A percentile compares a stretch with the other conserved stretches of the same genome.
phyloP scores from a whole-genome alignment of 2,888 invertebrate genomes.

The Pachymerium ferrugineum region DNA sequence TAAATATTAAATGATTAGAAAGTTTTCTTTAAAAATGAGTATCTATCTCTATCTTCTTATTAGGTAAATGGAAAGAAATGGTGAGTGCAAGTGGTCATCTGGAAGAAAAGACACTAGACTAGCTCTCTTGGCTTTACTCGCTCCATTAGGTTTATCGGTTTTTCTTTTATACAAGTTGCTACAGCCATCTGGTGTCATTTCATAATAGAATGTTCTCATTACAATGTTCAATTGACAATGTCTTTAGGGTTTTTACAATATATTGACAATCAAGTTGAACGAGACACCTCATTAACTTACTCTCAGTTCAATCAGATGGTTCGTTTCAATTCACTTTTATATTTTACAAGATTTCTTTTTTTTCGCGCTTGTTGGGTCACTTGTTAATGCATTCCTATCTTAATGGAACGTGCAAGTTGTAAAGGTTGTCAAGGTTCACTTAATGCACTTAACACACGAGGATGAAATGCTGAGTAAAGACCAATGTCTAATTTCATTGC shows the following conservation, averaged over 20 bases:
- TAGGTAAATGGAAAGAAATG: neutral
- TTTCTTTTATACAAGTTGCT: neutral
- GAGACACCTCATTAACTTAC: neutral
- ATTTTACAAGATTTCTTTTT: neutral
- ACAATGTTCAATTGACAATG: no score
- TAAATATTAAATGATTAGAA: neutral
- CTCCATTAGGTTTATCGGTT: neutral
- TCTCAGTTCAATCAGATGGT: neutral
- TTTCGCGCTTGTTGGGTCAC: neutral
- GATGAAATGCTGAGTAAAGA: constrained; percentile 19
- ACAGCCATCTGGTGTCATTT: neutral
- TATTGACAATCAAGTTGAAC: neutral
- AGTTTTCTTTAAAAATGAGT: no score
- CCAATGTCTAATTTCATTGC: constrained; percentile 5
- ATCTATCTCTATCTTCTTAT: no score
- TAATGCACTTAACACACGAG: constrained; percentile 16
- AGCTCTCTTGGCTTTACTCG: neutral
- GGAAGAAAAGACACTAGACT: neutral
- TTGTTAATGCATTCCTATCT: neutral
- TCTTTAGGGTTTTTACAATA: neutral
- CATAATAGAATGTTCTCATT: no score
- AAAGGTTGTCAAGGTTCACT: neutral
- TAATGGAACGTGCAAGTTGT: constrained; percentile 14
- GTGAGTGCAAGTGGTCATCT: neutral
- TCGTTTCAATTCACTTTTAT: neutral